Percentiles rank a stretch among this genome's conserved stretches.
phyloP scores from a whole-genome alignment of 2,113 vertebrate species.

The Nerophis ophidion region DNA sequence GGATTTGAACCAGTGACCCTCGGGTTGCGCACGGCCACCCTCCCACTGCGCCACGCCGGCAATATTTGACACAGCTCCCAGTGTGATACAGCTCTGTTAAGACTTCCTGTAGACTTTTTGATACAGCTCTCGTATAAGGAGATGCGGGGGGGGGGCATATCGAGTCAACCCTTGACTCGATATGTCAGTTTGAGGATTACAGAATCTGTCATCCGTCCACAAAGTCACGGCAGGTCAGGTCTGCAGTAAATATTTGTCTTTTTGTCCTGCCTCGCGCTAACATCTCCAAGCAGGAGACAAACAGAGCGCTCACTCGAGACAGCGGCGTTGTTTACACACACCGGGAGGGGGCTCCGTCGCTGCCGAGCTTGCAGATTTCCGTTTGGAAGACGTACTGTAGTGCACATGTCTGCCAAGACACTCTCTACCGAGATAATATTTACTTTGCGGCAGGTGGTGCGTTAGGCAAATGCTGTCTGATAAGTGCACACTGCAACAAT shows the following conservation, averaged over 20 bases:
- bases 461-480: constrained; percentile 23
- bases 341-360: constrained; percentile 7
- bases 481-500: constrained; percentile 12
- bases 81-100: background rate
- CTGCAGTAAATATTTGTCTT: constrained; percentile 25
- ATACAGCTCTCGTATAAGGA: background rate
- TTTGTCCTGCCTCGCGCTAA: constrained; percentile 22
- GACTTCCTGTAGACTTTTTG: background rate
- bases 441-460: constrained; percentile 40
- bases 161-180: constrained; percentile 26
- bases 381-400: constrained; percentile 13
- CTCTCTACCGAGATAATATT: constrained; percentile 46
- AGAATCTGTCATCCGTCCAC: constrained; percentile 16
- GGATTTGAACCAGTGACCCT: too few species aligned
- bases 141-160: constrained; percentile 8
- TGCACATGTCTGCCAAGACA: constrained; percentile 17
- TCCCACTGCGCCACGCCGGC: too few species aligned
- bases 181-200: constrained; percentile 36
- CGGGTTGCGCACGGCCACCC: too few species aligned
- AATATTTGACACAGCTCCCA: background rate
- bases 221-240: constrained; percentile 2
- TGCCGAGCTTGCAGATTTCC: constrained; percentile 45
- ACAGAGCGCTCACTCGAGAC: constrained; percentile 25
- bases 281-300: constrained; percentile 19
- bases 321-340: constrained; percentile 44